A percentile compares a stretch with the other conserved stretches of the same genome.
phyloP scores from a whole-genome alignment of 2,797 vertebrate genomes.

The Channallabes apus region DNA sequence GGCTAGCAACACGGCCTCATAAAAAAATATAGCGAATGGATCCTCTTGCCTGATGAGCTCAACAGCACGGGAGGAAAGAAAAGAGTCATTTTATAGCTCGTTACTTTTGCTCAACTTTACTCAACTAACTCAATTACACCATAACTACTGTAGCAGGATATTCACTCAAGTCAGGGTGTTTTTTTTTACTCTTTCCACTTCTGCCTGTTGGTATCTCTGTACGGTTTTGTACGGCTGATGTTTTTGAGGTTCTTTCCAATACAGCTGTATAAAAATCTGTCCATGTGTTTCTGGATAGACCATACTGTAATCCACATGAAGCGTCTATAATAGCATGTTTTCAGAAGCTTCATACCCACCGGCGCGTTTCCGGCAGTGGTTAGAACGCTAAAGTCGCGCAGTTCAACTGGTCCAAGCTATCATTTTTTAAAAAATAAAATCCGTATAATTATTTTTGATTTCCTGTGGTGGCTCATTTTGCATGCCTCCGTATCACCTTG shows the following conservation, averaged over 20 bases:
- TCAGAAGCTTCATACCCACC: conserved; percentile 44
- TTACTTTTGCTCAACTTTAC: neutral
- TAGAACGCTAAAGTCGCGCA: conserved; percentile 34
- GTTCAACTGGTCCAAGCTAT: conserved; percentile 41
- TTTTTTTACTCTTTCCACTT: neutral
- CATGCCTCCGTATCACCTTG: conserved; percentile 50
- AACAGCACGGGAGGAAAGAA: too few relatives aligned
- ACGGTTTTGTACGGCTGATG: conserved; percentile 22
- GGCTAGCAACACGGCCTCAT: too few relatives aligned
- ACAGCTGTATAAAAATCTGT: conserved; percentile 41
- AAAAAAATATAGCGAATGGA: too few relatives aligned
- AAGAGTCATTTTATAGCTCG: neutral
- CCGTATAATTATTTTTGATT: conserved; percentile 58
- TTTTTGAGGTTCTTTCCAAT: conserved; percentile 8
- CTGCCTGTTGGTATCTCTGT: neutral
- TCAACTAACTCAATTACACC: neutral
- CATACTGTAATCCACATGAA: conserved; percentile 43
- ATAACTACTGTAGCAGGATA: neutral
- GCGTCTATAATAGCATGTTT: conserved; percentile 54
- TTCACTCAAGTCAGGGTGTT: neutral
- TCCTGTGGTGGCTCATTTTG: conserved; percentile 53
- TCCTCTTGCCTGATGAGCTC: too few relatives aligned
- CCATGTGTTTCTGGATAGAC: conserved; percentile 13
- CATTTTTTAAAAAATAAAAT: conserved; percentile 50
- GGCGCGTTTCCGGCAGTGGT: conserved; percentile 26